Conservation (phyloP, 2,888 invertebrate genomes). For the Noctuana brunneofusca region DNA sequence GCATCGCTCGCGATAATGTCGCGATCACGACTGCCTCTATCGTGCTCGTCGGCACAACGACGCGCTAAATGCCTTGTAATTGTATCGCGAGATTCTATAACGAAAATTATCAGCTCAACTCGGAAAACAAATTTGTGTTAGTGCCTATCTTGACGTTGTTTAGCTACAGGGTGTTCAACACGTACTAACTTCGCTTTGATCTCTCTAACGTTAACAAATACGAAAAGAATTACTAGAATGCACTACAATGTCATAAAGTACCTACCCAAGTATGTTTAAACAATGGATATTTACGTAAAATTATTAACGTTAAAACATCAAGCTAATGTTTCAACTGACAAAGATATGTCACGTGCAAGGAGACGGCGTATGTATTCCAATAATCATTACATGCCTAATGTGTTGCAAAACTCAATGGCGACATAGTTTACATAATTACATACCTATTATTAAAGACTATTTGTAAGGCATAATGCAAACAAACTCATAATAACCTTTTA, state of each 20-base stretch:
- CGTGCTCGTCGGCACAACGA: constrained; percentile 61
- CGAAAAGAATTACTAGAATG: constrained; percentile 4
- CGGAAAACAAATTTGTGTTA: constrained; percentile 75
- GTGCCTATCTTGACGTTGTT: constrained; percentile 62
- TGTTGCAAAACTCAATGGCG: constrained; percentile 7
- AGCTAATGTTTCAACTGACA: constrained; percentile 18
- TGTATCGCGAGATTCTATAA: constrained; percentile 78
- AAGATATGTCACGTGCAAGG: constrained; percentile 30
- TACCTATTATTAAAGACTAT: constrained; percentile 5
- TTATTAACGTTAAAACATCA: constrained; percentile 11
- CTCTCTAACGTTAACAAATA: not conserved
- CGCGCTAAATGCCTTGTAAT: constrained; percentile 79
- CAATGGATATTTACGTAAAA: constrained; percentile 27
- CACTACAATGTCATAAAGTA: constrained; percentile 14
- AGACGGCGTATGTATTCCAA: not conserved
- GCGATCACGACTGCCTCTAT: constrained; percentile 76
- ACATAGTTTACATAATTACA: constrained; percentile 1
- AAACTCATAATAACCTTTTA: not conserved
- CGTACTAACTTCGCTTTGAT: constrained; percentile 5
- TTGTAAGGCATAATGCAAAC: not conserved
- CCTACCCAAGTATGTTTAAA: constrained; percentile 9
- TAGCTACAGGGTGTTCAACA: constrained; percentile 55
- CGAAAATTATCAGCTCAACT: constrained; percentile 76
- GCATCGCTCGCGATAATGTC: constrained; percentile 80
- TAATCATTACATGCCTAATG: constrained; percentile 26